Evolutionary conservation across 2,113 vertebrate species (phyloP), one percentile per base, ranked within the genome.

Genomic region (Andinoacara biseriatus): DNA sequence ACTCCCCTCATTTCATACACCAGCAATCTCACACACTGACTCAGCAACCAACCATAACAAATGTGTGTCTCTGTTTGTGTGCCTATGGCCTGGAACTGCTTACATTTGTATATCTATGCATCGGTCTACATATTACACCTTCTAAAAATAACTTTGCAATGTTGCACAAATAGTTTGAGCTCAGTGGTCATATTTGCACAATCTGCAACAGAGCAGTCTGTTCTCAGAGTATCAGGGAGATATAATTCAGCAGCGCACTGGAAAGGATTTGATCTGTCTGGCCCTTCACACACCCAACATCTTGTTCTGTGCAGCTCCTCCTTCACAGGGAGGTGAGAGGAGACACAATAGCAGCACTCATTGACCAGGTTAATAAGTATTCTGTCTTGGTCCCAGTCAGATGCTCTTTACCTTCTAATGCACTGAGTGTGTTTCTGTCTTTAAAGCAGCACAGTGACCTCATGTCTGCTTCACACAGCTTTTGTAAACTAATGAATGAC

Each of bases 291-390:
- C 89, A 91, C 84, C 83, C 84, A 54, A 77, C 33, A 80, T 87
- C 85, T 91, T 89, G 89, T 91, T 93, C 85, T 35, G 59, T 61
- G 76, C 40, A 46, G 74, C 77, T 89, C 78, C 80, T 90, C 83
- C 82, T 91, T 60, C 10, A 74, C 75, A 52, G 81, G 67, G 84
- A 88, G 89, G 86, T 92, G 90, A 90, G 86, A 74, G 85, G 86
- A 90, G 89, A 91, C 86, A 93, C 92, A 94, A 92, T 92, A 93
- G 87, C 83, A 67, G 78, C 87, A 87, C 84, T 94, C 91, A 92
- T 89, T 93, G 89, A 91, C 89, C 75, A 74, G 91, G 93, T 96
- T 95, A 95, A 95, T 95, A 94, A 95, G 94, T 95, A 91, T 92
- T 94, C 90, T 86, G 89, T 92, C 89, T 89, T 74, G 86, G 90